These are phyloP conservation scores for Myocastor coypus DNA, from an alignment of 2,113 vertebrate genomes.

Conservation along the genomic window DNA sequence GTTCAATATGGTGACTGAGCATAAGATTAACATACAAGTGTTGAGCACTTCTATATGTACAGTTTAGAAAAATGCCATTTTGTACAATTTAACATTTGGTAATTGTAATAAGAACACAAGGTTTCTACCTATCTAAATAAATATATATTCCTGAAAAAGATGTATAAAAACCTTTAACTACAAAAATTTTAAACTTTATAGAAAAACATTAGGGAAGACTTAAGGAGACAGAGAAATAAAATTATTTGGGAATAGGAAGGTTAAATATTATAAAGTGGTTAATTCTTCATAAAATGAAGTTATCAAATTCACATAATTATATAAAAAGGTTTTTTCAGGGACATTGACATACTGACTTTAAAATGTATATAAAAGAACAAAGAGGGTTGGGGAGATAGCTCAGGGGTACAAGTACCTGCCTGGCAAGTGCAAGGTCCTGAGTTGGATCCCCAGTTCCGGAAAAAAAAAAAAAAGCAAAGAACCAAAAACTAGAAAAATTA, in stretches of 20 bases:
- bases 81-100: background rate
- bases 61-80: background rate
- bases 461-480: too few relatives aligned
- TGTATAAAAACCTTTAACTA: background rate
- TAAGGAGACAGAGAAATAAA: slow-evolving; percentile 1
- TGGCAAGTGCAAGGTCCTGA: too few relatives aligned
- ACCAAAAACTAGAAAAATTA: background rate
- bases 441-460: too few relatives aligned
- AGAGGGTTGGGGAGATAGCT: too few relatives aligned
- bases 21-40: background rate
- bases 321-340: background rate
- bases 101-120: background rate
- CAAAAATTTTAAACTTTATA: background rate
- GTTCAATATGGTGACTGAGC: background rate
- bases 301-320: background rate
- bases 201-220: background rate
- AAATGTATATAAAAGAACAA: background rate
- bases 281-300: background rate
- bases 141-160: background rate
- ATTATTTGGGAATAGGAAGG: background rate
- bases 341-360: background rate
- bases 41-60: background rate
- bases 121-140: background rate
- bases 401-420: too few relatives aligned
- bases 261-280: background rate